Conservation (phyloP, 2,113 vertebrate genomes). For the Rhodinocichla rosea region DNA sequence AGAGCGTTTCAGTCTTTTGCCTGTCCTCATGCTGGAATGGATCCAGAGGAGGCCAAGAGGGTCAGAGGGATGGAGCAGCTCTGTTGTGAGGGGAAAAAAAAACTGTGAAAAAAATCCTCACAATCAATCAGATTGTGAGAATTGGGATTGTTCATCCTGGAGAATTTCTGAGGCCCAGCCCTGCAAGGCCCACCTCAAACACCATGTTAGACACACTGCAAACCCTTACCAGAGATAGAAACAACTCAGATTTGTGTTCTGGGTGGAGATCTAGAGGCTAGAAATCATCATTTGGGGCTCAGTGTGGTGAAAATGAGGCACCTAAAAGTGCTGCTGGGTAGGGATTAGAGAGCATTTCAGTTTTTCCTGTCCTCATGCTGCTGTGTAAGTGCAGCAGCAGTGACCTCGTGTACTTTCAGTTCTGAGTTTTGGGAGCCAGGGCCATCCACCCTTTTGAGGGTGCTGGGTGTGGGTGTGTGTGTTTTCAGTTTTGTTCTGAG, state of each 20-base stretch:
- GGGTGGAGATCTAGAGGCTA: not conserved
- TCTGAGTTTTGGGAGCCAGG: not conserved
- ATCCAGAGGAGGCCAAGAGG: not conserved
- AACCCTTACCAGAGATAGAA: too few species aligned
- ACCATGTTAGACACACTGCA: too few species aligned
- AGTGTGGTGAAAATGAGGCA: not conserved
- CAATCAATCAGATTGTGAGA: too few species aligned
- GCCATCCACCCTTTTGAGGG: not conserved
- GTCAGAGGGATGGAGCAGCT: not conserved
- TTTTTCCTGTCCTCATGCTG: not conserved
- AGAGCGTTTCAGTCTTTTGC: too few species aligned
- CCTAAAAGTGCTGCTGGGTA: not conserved
- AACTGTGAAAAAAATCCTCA: too few species aligned
- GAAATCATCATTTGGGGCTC: not conserved
- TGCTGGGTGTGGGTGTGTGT: not conserved
- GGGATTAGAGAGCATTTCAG: not conserved
- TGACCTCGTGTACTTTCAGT: not conserved
- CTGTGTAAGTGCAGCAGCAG: not conserved
- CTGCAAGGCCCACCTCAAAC: too few species aligned
- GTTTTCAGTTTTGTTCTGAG: not conserved
- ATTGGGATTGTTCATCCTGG: too few species aligned
- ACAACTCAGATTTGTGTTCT: too few species aligned
- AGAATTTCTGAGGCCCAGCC: too few species aligned
- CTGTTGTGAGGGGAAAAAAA: not conserved
- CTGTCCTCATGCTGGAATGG: not conserved